phyloP scores from a whole-genome alignment of 2,888 invertebrate genomes.

The Molorchus minor region DNA sequence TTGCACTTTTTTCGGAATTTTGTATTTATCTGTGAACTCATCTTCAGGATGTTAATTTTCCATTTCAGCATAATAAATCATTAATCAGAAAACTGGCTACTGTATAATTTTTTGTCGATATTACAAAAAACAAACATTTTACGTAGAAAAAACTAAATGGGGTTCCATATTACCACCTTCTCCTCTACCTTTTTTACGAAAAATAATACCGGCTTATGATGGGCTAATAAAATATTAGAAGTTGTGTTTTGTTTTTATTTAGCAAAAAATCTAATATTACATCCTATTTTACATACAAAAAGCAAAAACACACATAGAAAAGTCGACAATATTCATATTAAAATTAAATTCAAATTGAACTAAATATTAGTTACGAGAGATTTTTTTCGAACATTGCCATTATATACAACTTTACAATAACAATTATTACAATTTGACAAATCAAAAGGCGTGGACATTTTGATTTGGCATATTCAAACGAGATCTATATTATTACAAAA shows the following conservation, averaged over 20 bases:
- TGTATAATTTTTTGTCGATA: no score
- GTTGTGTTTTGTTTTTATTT: conserved; percentile 34
- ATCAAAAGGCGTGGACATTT: conserved; percentile 20
- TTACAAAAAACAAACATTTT: no score
- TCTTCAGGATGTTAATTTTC: no score
- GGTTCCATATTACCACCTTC: neutral
- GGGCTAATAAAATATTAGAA: neutral
- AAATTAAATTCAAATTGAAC: conserved; percentile 38
- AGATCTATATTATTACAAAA: conserved; percentile 38
- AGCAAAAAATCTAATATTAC: conserved; percentile 43
- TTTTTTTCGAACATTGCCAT: conserved; percentile 41
- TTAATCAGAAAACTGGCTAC: no score
- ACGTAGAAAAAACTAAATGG: neutral
- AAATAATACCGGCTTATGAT: no score
- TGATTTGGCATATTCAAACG: conserved; percentile 29
- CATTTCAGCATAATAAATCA: no score
- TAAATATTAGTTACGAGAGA: conserved; percentile 46
- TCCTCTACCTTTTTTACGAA: neutral
- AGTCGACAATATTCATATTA: conserved; percentile 43
- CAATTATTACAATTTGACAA: conserved; percentile 31
- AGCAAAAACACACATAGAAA: conserved; percentile 45
- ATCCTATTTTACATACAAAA: conserved; percentile 44
- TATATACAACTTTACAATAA: conserved; percentile 39
- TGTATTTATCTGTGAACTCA: no score
- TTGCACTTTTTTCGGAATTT: no score